A percentile compares a stretch with the other conserved stretches of the same genome.
These are phyloP conservation scores for Drepana arcuata DNA, from an alignment of 1,140 invertebrate genomes.

Conservation along the genomic window DNA sequence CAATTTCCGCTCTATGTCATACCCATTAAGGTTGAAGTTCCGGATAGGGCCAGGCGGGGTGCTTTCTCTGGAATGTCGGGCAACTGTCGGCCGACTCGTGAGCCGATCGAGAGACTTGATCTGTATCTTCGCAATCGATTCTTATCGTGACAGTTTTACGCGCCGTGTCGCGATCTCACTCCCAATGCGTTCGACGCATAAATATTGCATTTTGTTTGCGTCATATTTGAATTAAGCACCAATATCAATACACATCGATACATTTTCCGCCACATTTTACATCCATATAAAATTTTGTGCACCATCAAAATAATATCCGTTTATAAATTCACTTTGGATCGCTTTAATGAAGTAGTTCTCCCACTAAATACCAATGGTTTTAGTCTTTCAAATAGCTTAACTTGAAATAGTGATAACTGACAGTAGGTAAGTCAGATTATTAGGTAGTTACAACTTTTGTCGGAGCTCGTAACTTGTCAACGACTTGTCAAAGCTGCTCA, in stretches of 20 bases:
- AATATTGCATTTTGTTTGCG: too few species aligned
- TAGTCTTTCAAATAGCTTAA: too few species aligned
- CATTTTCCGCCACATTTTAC: too few species aligned
- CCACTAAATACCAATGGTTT: too few species aligned
- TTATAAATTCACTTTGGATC: too few species aligned
- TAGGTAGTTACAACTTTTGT: conserved; percentile 14
- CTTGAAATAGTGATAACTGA: too few species aligned
- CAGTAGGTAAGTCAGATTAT: too few species aligned
- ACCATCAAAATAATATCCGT: too few species aligned
- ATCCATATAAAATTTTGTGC: too few species aligned
- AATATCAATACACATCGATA: too few species aligned
- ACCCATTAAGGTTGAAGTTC: conserved; percentile 11
- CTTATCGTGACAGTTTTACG: conserved; percentile 65
- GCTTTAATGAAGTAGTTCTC: too few species aligned
- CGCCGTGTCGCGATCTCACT: conserved; percentile 46
- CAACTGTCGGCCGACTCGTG: conserved; percentile 33
- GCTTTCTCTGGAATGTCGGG: conserved; percentile 39
- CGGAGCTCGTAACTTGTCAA: conserved; percentile 18
- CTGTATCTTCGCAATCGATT: conserved; percentile 49
- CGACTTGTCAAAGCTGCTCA: conserved; percentile 18
- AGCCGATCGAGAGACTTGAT: conserved; percentile 34
- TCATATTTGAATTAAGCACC: too few species aligned
- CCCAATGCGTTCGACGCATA: conserved; percentile 28
- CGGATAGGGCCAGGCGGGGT: conserved; percentile 3
- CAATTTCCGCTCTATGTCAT: conserved; percentile 11